phyloP scores from a whole-genome alignment of 2,797 vertebrate species.

The Enteromius viviparus region DNA sequence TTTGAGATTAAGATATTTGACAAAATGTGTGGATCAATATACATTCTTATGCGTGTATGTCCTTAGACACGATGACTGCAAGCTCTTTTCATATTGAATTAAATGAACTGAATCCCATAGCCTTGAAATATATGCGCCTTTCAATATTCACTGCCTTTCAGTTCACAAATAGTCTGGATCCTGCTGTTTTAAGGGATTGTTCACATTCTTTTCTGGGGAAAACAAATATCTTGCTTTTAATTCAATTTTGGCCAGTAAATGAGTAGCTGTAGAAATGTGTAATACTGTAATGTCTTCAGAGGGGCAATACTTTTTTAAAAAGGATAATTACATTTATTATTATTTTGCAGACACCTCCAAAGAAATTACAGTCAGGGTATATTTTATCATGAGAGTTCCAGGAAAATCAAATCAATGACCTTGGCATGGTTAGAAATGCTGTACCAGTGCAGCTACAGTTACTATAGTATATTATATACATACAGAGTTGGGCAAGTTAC shows the following conservation, averaged over 20 bases:
- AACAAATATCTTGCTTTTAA: not conserved
- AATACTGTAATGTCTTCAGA: too few relatives aligned
- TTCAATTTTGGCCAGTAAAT: not conserved
- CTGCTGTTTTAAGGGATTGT: not conserved
- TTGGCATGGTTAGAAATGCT: not conserved
- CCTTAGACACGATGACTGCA: not conserved
- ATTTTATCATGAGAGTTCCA: not conserved
- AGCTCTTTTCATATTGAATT: not conserved
- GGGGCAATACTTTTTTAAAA: not conserved
- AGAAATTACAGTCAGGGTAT: not conserved
- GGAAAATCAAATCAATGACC: not conserved
- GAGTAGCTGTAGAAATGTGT: too few relatives aligned
- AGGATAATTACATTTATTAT: not conserved
- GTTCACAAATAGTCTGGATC: not conserved
- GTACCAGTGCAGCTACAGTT: not conserved
- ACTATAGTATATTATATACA: too few relatives aligned
- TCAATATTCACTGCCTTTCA: not conserved
- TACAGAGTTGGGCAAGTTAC: too few relatives aligned
- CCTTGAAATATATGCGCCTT: conserved; percentile 4
- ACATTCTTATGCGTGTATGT: not conserved
- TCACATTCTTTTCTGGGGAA: not conserved
- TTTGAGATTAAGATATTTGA: conserved; percentile 1
- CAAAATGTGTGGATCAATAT: not conserved
- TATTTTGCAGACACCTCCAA: conserved; percentile 1
- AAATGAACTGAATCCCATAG: not conserved